Conservation (phyloP, 2,113 vertebrate genomes). For the Actenoides lindsayi region DNA sequence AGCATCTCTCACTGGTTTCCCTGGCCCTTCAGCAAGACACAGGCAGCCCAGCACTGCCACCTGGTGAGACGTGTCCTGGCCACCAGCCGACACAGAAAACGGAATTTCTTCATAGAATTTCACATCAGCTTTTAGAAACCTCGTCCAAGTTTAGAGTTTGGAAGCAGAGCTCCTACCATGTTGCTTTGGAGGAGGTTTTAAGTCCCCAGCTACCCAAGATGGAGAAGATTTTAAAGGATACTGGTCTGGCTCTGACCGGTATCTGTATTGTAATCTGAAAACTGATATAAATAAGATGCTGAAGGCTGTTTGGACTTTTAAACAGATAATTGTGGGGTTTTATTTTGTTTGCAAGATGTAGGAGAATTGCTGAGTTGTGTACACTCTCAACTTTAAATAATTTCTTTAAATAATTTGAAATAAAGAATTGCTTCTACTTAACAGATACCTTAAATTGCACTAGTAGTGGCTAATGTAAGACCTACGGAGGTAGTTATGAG, state of each 20-base stretch:
- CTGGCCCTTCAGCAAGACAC: background rate
- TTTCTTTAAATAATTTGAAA: background rate
- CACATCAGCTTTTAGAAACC: background rate
- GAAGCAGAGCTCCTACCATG: fast-evolving
- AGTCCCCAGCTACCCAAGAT: background rate
- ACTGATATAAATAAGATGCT: background rate
- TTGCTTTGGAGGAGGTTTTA: background rate
- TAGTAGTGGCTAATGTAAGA: fast-evolving
- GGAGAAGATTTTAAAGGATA: background rate
- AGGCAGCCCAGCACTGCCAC: constrained; percentile 10
- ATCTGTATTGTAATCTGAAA: background rate
- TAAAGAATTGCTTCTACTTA: background rate
- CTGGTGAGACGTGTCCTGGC: background rate
- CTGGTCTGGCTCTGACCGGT: background rate
- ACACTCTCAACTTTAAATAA: background rate
- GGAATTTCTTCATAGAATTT: background rate
- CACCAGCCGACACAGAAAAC: fast-evolving
- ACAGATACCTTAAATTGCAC: fast-evolving
- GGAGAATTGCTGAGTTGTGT: background rate
- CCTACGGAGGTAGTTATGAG: fast-evolving
- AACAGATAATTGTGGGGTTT: background rate
- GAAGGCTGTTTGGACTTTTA: background rate
- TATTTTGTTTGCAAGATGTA: background rate
- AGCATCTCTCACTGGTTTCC: background rate
- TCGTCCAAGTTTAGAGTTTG: background rate